Evolutionary conservation across 2,888 invertebrate species (phyloP), one percentile per base, ranked within the genome.

Genomic region (Malachius bipustulatus): DNA sequence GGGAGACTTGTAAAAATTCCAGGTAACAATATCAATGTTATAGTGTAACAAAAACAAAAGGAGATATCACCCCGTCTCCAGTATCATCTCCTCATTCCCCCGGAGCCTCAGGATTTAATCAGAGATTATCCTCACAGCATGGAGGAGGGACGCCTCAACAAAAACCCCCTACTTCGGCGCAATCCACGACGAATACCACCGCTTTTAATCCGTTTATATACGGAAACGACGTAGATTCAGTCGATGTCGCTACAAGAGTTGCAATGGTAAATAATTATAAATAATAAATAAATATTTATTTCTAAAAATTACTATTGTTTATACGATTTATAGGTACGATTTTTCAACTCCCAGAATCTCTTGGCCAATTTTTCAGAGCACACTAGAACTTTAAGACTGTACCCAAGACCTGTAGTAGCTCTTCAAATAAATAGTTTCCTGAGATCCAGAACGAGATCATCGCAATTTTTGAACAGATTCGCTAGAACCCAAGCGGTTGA

Each of bases 351-450:
- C 0, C 83, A 93, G 55, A 98, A 97, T 57, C 77, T 94, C 6
- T 65, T 99, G 49, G 96, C 93, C 0, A 96, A 99, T 61, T 97
- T 99, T 58, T 83, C 88, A 47, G 98, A 99, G 55, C 97, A 99
- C 63, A 97, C 97, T 2, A 72, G 98, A 38, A 99, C 96, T 0
- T 64, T 99, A 39, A 73, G 98, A 1, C 67, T 99, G 1, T 98
- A 97, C 64, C 98, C 98, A 2, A 71, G 98, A 35, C 97, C 98
- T 0, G 98, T 99, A 2, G 98, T 99, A 3, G 97, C 98, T 3
- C 93, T 99, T 55, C 98, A 99, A 66, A 87, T 93, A 52, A 88
- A 93, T 64, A 91, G 91, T 56, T 97, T 97, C 57, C 69, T 99
- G 8, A 72, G 96, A 41, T 97, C 97, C 4, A 71, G 98, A 16